Conservation (phyloP, 2,888 invertebrate species). For the Melanostoma scalare region DNA sequence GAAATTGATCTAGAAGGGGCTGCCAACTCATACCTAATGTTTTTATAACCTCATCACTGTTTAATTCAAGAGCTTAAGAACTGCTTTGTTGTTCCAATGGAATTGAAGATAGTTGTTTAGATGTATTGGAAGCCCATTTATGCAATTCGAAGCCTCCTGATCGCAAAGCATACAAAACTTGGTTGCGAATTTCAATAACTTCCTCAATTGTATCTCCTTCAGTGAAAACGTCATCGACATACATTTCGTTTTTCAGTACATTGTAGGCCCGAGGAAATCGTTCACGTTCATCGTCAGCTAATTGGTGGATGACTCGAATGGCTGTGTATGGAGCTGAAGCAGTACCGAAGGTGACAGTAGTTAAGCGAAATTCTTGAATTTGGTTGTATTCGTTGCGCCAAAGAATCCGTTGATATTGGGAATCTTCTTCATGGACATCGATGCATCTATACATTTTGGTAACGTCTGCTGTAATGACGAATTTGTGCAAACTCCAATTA, state of each 20-base stretch:
- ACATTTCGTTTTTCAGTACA: constrained; percentile 15
- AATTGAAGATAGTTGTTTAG: constrained; percentile 19
- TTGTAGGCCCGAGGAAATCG: constrained; percentile 15
- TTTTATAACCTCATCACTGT: constrained; percentile 27
- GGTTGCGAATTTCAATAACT: constrained; percentile 1
- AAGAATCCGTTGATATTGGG: constrained; percentile 38
- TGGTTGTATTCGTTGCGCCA: constrained; percentile 23
- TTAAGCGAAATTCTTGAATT: constrained; percentile 28
- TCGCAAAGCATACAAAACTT: neutral
- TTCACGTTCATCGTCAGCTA: constrained; percentile 34
- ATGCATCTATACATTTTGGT: constrained; percentile 47
- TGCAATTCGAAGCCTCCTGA: constrained; percentile 41
- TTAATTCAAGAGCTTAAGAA: constrained; percentile 18
- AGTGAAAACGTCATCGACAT: constrained; percentile 35
- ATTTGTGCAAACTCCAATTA: constrained; percentile 41
- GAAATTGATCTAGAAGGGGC: constrained; percentile 35
- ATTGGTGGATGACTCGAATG: constrained; percentile 38
- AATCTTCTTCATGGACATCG: constrained; percentile 36
- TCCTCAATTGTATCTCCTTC: constrained; percentile 13
- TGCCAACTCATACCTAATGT: constrained; percentile 54
- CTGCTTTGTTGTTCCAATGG: constrained; percentile 23
- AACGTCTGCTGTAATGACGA: constrained; percentile 41
- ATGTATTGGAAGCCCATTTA: constrained; percentile 35
- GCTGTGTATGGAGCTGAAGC: constrained; percentile 41
- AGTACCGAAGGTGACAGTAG: constrained; percentile 47